Evolutionary conservation across 2,113 vertebrate genomes (phyloP), one percentile per base, ranked within the genome.

Genomic region (Nothobranchius kuhntae): DNA sequence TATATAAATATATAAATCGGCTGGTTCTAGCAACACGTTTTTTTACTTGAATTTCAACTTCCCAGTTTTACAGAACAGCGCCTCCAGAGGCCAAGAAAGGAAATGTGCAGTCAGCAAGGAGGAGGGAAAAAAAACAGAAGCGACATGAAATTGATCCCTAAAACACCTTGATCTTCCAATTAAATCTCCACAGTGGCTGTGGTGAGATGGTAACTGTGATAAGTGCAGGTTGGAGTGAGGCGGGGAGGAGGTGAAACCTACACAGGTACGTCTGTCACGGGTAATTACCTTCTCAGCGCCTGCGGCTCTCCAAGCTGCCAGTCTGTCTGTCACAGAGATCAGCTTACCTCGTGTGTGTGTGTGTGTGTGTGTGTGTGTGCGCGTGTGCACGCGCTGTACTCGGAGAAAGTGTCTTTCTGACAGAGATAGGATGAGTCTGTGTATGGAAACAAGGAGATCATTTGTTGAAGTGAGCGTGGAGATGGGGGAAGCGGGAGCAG

Each of bases 231-330:
- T 84, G 68, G 74, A 78, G 62, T 13, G 85, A 72, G 73, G 62
- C 38, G 12, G 65, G 52, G 73, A 68, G 79, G 68, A 75, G 81
- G 85, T 81, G 80, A 86, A 86, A 87, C 77, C 71, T 86, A 89
- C 85, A 89, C 89, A 91, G 89, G 89, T 90, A 91, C 83, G 74
- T 83, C 78, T 88, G 88, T 91, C 88, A 89, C 63, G 84, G 88
- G 78, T 88, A 89, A 90, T 91, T 90, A 91, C 87, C 88, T 89
- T 81, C 84, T 83, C 87, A 80, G 82, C 63, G 74, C 84, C 75
- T 68, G 64, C 64, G 60, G 77, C 84, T 64, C 83, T 71, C 66
- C 57, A 71, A 86, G 70, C 80, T 83, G 86, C 83, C 82, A 87
- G 83, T 78, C 78, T 83, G 87, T 81, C 87, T 83, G 89, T 89